Evolutionary conservation across 1,140 invertebrate genomes (phyloP).

Genomic region (Cotesia vestalis): DNA sequence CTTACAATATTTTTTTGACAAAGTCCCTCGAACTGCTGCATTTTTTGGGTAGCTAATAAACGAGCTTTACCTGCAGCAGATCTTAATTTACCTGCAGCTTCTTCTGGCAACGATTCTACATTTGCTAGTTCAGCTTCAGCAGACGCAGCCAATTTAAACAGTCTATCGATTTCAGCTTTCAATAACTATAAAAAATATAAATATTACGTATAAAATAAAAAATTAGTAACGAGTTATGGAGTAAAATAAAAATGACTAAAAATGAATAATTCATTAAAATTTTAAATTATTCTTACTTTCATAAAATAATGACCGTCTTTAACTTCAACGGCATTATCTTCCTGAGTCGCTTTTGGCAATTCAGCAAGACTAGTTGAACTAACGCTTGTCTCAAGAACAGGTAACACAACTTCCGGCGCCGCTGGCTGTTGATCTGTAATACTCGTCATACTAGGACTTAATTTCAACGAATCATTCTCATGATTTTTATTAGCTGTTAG

Average conservation of each 20-base stretch:
- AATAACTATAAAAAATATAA: constrained; percentile 68
- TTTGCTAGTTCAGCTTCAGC: constrained; percentile 74
- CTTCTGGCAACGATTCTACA: constrained; percentile 71
- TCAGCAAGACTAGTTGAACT: constrained; percentile 49
- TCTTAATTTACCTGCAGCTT: constrained; percentile 82
- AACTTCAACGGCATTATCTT: constrained; percentile 47
- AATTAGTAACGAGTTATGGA: not conserved
- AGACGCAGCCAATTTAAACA: constrained; percentile 73
- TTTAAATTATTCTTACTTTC: constrained; percentile 53
- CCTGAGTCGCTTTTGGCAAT: constrained; percentile 44
- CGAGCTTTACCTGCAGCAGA: constrained; percentile 91
- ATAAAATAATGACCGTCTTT: constrained; percentile 82
- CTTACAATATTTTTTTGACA: constrained; percentile 84
- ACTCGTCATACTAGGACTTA: constrained; percentile 50
- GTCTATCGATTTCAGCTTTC: constrained; percentile 75
- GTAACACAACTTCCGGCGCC: constrained; percentile 64
- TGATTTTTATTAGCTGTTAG: constrained; percentile 31
- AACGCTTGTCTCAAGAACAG: constrained; percentile 55
- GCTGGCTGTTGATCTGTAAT: constrained; percentile 64
- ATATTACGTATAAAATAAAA: constrained; percentile 10
- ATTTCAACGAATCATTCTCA: constrained; percentile 42
- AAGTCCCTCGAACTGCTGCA: constrained; percentile 92
- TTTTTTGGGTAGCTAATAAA: constrained; percentile 88
- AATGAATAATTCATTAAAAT: constrained; percentile 19
- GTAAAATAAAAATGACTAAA: constrained; percentile 6